phyloP scores from a whole-genome alignment of 2,113 vertebrate genomes.

The Emberiza fucata region DNA sequence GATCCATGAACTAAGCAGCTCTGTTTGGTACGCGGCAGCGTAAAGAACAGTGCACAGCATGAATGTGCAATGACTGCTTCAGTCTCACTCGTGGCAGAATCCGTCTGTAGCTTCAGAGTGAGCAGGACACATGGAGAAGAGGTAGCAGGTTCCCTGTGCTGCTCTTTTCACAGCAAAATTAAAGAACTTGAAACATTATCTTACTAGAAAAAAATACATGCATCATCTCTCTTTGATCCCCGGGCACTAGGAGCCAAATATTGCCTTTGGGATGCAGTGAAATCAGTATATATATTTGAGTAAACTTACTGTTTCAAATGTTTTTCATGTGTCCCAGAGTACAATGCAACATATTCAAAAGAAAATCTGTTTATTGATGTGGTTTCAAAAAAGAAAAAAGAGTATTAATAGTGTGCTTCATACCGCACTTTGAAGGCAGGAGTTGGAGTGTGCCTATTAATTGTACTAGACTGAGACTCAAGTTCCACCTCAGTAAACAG shows the following conservation, averaged over 20 bases:
- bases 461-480: background rate
- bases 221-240: background rate
- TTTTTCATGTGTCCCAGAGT: background rate
- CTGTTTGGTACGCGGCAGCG: background rate
- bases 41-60: background rate
- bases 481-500: background rate
- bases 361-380: background rate
- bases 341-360: background rate
- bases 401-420: background rate
- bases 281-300: background rate
- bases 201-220: background rate
- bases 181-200: background rate
- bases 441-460: background rate
- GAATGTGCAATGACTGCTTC: background rate
- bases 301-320: background rate
- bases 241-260: background rate
- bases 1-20: background rate
- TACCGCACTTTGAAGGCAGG: background rate
- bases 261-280: background rate
- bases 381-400: background rate
- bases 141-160: background rate
- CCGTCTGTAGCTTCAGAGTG: background rate
- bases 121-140: background rate
- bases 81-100: background rate
- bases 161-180: conserved; percentile 5